Base-by-base conservation (phyloP, 2,797 vertebrate species). In the Gephyroberyx darwinii region DNA sequence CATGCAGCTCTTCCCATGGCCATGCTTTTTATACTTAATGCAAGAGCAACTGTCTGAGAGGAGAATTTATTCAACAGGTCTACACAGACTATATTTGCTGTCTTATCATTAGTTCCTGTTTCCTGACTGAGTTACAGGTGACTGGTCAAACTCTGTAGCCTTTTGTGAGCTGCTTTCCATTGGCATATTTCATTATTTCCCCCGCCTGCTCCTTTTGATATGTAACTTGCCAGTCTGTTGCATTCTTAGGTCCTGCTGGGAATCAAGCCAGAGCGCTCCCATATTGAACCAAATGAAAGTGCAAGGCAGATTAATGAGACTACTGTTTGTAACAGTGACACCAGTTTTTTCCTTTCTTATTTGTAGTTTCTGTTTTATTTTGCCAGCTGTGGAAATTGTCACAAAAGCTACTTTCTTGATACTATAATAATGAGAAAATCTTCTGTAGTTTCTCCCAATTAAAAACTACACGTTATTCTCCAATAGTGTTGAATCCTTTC, bases 101-200 rank as follows among this genome's bases (percentile, higher is more conserved):
- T 41, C 10, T 13, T 41, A 41, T 13, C 10, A 13, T 12, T 41
- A 13, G 4, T 13, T 41, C 10, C 39, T 12, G 39, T 43, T 45
- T 16, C 5, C 43, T 45, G 43, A 45, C 43, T 45, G 43, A 45
- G 43, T 45, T 16, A 45, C 13, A 45, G 43, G 14, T 16, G n/a
- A 17, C 2, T 20, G n/a, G 2, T 19, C 17, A 19, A 72, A 47
- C 2, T 22, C 1, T 19, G n/a, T 19, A 33, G 50, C 51, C 48
- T 69, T 26, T 63, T 67, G 48, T 61, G 1, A 43, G 50, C 14
- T 1, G 8, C 33, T 59, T 69, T 63, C 64, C 33, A 31, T 60
- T 14, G 67, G 41, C 33, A 37, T 60, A 61, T 77, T 71, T 65
- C 31, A 75, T 76, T 74, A 69, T 75, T 77, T 63, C 30, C 43